These are phyloP conservation scores for Enteromius fasciolatus DNA, from an alignment of 2,797 vertebrate species.

Conservation along the genomic window DNA sequence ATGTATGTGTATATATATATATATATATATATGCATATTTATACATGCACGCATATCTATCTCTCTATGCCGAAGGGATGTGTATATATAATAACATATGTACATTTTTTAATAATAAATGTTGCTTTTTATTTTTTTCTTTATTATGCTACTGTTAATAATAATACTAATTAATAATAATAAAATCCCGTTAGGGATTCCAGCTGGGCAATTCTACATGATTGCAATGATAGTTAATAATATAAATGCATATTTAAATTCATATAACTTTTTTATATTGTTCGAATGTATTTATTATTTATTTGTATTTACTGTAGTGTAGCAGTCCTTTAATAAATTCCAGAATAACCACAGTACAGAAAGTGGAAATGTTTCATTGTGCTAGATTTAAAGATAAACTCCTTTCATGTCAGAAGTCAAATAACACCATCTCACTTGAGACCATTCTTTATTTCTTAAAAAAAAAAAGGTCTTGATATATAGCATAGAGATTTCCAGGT, in stretches of 20 bases:
- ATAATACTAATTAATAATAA: no score
- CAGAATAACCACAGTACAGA: background rate
- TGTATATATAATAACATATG: no score
- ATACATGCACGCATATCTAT: no score
- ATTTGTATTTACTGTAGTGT: no score
- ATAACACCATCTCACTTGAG: background rate
- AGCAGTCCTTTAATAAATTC: no score
- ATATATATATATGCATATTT: no score
- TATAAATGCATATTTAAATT: background rate
- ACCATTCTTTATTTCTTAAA: background rate
- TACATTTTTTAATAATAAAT: no score
- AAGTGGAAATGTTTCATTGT: background rate
- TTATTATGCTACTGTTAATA: background rate
- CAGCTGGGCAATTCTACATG: background rate
- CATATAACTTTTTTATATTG: background rate
- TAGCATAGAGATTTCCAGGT: background rate
- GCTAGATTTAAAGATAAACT: background rate
- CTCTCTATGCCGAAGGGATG: no score
- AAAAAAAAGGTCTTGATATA: background rate
- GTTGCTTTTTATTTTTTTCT: slow-evolving; percentile 7
- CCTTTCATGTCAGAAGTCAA: background rate
- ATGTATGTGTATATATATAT: no score
- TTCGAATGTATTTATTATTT: background rate
- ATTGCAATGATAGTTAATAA: background rate
- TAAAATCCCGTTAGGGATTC: no score